Evolutionary conservation across 1,140 invertebrate genomes (phyloP).

Genomic region (Drosophila jambulina): DNA sequence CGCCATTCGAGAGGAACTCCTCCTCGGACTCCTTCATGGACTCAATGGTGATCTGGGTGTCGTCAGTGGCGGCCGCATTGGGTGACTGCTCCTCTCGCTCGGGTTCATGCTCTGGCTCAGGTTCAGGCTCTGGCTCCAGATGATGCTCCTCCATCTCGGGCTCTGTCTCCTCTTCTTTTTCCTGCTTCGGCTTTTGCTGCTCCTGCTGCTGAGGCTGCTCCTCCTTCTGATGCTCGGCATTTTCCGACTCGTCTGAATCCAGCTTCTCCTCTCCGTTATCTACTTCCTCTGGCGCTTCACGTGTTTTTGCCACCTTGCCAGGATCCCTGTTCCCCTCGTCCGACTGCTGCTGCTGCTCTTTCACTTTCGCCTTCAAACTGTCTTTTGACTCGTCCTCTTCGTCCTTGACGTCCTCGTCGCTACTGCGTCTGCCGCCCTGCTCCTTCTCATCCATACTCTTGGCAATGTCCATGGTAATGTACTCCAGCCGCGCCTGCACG

Average conservation of each 20-base stretch:
- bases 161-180: conserved; percentile 7
- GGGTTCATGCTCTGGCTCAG: conserved; percentile 1
- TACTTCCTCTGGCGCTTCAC: background rate
- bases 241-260: conserved; percentile 17
- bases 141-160: conserved; percentile 31
- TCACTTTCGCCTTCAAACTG: conserved; percentile 6
- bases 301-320: background rate
- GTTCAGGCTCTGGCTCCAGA: conserved; percentile 22
- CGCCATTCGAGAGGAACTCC: conserved; percentile 49
- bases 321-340: background rate
- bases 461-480: conserved; percentile 90
- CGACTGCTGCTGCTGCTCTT: background rate
- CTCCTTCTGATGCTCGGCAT: background rate
- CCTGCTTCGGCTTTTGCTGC: background rate
- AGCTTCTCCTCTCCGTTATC: conserved; percentile 30
- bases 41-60: conserved; percentile 70
- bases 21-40: conserved; percentile 71
- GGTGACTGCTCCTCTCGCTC: conserved; percentile 8
- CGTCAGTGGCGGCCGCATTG: conserved; percentile 45
- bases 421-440: background rate
- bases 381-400: background rate
- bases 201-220: background rate
- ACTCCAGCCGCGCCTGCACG: conserved; percentile 96
- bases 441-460: conserved; percentile 50
- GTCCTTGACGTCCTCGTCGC: conserved; percentile 2